phyloP scores from a whole-genome alignment of 2,113 vertebrate genomes.

The Oncorhynchus gorbuscha region DNA sequence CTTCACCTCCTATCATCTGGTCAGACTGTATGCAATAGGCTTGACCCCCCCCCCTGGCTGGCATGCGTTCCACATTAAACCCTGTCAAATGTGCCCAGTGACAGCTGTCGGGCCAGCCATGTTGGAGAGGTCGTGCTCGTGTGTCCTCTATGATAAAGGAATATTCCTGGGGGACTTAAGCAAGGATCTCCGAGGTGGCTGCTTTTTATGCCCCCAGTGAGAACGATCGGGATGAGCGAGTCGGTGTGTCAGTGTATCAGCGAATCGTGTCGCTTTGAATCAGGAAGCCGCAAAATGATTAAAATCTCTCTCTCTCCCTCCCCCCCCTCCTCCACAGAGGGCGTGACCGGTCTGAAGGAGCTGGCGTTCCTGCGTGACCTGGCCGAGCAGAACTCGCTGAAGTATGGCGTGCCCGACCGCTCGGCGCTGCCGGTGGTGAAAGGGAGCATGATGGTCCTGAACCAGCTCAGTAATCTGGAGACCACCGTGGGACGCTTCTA shows the following conservation, averaged over 20 bases:
- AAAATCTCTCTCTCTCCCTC: no score
- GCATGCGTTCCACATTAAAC: slow-evolving; percentile 34
- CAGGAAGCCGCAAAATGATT: no score
- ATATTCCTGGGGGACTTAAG: neutral
- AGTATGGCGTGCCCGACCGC: slow-evolving; percentile 86
- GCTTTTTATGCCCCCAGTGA: no score
- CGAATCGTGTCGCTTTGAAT: no score
- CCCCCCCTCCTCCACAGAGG: slow-evolving; percentile 68
- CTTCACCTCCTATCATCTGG: no score
- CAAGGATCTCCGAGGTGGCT: no score
- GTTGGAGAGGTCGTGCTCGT: slow-evolving; percentile 22
- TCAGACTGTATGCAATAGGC: slow-evolving; percentile 36
- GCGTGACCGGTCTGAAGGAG: slow-evolving; percentile 95
- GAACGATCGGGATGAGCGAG: no score
- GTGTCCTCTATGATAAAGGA: slow-evolving; percentile 38
- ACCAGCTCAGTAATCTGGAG: slow-evolving; percentile 97
- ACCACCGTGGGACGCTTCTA: slow-evolving; percentile 96
- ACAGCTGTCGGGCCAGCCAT: slow-evolving; percentile 47
- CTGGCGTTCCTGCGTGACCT: slow-evolving; percentile 94
- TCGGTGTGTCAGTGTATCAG: no score
- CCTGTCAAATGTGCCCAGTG: slow-evolving; percentile 50
- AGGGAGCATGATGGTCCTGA: slow-evolving; percentile 99
- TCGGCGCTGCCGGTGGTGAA: slow-evolving; percentile 83
- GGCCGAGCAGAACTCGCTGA: slow-evolving; percentile 91
- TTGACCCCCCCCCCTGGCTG: slow-evolving; percentile 46